Conservation (phyloP, 2,797 vertebrate genomes). For the Muscicapa striata region DNA sequence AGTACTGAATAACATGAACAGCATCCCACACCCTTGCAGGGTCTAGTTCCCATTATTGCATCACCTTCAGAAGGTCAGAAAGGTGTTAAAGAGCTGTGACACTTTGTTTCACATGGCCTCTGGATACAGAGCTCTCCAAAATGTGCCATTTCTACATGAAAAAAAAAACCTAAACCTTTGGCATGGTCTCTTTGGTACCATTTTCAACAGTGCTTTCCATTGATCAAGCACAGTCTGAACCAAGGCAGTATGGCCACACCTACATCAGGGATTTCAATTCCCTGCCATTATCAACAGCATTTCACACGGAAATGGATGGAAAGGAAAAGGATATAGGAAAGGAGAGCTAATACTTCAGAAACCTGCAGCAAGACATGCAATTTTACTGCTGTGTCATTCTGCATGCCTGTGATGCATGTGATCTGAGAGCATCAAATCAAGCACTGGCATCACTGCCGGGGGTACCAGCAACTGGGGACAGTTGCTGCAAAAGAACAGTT, state of each 20-base stretch:
- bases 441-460: not conserved
- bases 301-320: not conserved
- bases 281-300: not conserved
- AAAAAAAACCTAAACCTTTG: not conserved
- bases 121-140: not conserved
- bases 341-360: not conserved
- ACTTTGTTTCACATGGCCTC: not conserved
- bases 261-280: not conserved
- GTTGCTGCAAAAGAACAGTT: not conserved
- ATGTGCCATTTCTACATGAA: not conserved
- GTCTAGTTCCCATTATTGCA: not conserved
- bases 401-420: accelerated
- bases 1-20: not conserved
- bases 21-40: not conserved
- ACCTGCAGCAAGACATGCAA: not conserved
- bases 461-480: not conserved
- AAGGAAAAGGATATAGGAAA: not conserved
- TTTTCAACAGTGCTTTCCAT: not conserved
- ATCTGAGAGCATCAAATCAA: not conserved
- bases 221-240: not conserved
- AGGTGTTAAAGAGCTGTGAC: not conserved
- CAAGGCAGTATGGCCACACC: not conserved
- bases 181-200: not conserved
- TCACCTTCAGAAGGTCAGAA: not conserved
- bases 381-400: not conserved